These are phyloP conservation scores for Takifugu flavidus DNA, from an alignment of 2,113 vertebrate genomes.

Conservation along the genomic window DNA sequence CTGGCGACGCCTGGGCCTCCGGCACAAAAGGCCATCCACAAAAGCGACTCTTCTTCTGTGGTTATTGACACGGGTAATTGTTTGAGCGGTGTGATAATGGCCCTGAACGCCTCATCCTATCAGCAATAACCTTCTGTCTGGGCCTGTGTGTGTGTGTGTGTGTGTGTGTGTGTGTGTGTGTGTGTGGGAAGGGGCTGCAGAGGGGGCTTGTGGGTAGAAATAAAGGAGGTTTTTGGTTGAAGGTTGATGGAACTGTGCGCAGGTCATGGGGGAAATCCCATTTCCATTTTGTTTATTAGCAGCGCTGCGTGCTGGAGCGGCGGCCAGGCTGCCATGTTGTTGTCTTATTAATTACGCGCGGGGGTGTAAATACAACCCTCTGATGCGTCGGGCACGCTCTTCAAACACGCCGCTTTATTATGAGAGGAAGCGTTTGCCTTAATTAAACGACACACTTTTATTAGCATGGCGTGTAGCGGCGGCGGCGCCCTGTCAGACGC, in stretches of 20 bases:
- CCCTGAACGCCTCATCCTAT: slow-evolving; percentile 85
- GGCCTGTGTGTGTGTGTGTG: slow-evolving; percentile 34
- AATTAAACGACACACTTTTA: slow-evolving; percentile 64
- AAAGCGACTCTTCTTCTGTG: slow-evolving; percentile 87
- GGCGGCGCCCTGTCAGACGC: slow-evolving; percentile 22
- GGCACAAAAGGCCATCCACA: slow-evolving; percentile 61
- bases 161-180: slow-evolving; percentile 10
- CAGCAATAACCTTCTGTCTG: slow-evolving; percentile 93
- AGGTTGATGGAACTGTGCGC: slow-evolving; percentile 13
- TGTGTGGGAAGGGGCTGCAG: slow-evolving; percentile 43
- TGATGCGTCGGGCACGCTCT: slow-evolving; percentile 30
- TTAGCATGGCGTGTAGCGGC: slow-evolving; percentile 35
- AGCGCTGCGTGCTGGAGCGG: slow-evolving; percentile 33
- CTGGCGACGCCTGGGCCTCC: slow-evolving; percentile 57
- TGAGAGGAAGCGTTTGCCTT: slow-evolving; percentile 39
- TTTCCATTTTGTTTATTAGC: slow-evolving; percentile 65
- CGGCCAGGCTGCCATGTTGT: slow-evolving; percentile 43
- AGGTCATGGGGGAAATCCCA: slow-evolving; percentile 40
- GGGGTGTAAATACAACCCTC: slow-evolving; percentile 52
- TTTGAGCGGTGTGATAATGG: slow-evolving; percentile 89
- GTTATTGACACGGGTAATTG: slow-evolving; percentile 84
- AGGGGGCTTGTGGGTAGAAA: neutral
- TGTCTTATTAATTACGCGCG: slow-evolving; percentile 67
- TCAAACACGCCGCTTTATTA: slow-evolving; percentile 44
- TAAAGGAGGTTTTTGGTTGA: no score